Conservation (phyloP, 2,888 invertebrate species). For the Elgonia sp. region DNA sequence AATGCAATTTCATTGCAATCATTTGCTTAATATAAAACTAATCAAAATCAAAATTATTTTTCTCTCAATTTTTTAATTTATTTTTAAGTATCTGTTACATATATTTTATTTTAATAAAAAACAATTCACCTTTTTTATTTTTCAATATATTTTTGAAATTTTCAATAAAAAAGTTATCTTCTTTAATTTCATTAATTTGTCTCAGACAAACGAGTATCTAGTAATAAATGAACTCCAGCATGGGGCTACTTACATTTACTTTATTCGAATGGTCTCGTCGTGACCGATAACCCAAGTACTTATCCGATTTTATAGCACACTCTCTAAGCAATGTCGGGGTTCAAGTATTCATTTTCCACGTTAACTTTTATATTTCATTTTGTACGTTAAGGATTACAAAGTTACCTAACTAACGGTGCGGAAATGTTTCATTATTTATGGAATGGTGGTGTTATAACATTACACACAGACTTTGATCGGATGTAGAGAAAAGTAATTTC, state of each 20-base stretch:
- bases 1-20: too few species aligned
- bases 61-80: too few species aligned
- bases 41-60: too few species aligned
- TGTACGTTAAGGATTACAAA: slow-evolving; percentile 46
- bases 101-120: too few species aligned
- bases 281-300: slow-evolving; percentile 61
- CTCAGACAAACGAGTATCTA: slow-evolving; percentile 10
- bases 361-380: slow-evolving; percentile 53
- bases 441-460: background rate
- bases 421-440: slow-evolving; percentile 12
- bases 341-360: slow-evolving; percentile 55
- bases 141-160: too few species aligned
- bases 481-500: background rate
- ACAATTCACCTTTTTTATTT: too few species aligned
- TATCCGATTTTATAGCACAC: slow-evolving; percentile 59
- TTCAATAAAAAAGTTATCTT: background rate
- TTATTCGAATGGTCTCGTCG: slow-evolving; percentile 63
- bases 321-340: slow-evolving; percentile 42
- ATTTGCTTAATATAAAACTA: too few species aligned
- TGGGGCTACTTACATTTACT: slow-evolving; percentile 32
- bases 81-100: too few species aligned
- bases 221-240: slow-evolving; percentile 27
- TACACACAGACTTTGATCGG: background rate
- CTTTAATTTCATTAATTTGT: slow-evolving; percentile 21
- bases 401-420: background rate